Base-by-base conservation (phyloP, 2,888 invertebrate genomes). In the Germaria angustata region DNA sequence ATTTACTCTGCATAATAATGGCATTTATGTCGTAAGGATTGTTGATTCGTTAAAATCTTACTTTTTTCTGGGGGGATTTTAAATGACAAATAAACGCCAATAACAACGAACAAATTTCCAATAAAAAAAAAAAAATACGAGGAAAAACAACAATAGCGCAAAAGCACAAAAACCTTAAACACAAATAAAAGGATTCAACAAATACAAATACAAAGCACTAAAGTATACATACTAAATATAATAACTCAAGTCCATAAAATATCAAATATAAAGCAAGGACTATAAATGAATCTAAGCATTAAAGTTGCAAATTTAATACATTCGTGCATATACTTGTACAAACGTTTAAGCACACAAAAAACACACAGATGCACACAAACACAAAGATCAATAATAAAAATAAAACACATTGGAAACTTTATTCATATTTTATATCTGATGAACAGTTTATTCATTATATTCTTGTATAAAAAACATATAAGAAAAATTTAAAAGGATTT, bases 1-100 rank as follows among this genome's bases (percentile, higher is more conserved):
- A 32, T 87, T 88, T 69, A 88, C 87, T 41, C 76, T 91, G 63
- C 89, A 90, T 84, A 89, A 88, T 79, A 89, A 90, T 66, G 88
- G 90, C 51, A 89, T 91, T 83, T 88, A 90, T 71, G 85, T 90
- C 73, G 86, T 87, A 61, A 86, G 87, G 63, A 90, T 91, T 80
- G 87, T 89, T 24, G 90, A 91, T 69, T 90, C 90, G 5, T 84
- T 91, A 2, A 90, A 90, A 80, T 87, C 88, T 1, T 90, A 90
- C 84, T 89, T 91, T 78, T 90, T 90, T 77, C 86, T 91, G 15
- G 88, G 89, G 57, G 86, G 87, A 53, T 89, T 90, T 84, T 88
- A 86, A 86, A 76, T 61, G 66, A 53, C 51, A 79, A 73, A 78
- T 65, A 75, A 82, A 65, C 17, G 44, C 39, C 53, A 72, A 22